Evolutionary conservation across 2,113 vertebrate species (phyloP), one percentile per base, ranked within the genome.

Genomic region (Poeciliopsis occidentalis): DNA sequence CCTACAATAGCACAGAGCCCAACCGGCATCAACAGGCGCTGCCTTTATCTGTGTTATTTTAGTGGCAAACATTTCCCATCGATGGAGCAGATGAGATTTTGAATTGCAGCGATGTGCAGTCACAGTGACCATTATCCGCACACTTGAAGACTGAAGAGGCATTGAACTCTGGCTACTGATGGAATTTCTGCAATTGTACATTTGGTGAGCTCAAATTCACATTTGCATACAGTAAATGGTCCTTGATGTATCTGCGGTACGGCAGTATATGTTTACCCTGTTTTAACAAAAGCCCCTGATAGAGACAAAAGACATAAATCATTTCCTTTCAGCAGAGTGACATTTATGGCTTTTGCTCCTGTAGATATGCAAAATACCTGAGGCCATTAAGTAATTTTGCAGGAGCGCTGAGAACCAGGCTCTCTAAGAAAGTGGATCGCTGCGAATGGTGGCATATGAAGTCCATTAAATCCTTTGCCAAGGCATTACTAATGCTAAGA

Each of bases 141-240:
- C 87, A 92, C 91, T 94, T 89, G 85, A 92, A 92, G 91, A 91
- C 76, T 92, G 87, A 89, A 93, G 91, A 90, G 89, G 81, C 85
- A 86, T 92, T 92, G 90, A 93, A 92, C 91, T 90, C 79, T 89
- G 89, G 76, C 89, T 85, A 91, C 73, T 85, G 87, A 87, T 90
- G 88, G 91, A 92, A 91, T 93, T 91, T 88, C 75, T 83, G 85
- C 90, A 87, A 88, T 89, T 90, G 89, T 76, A 77, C 83, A 67
- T 87, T 87, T 81, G 72, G 51, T 87, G 77, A 84, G 88, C 89
- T 89, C 80, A 85, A 70, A 89, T 89, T 87, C 82, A 64, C 85
- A 93, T 91, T 92, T 91, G 88, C 92, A 93, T 92, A 88, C 76
- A 82, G 83, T 90, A 91, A 85, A 92, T 85, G 88, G 90, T 78